phyloP scores from a whole-genome alignment of 2,113 vertebrate genomes.

The Aythya baeri region DNA sequence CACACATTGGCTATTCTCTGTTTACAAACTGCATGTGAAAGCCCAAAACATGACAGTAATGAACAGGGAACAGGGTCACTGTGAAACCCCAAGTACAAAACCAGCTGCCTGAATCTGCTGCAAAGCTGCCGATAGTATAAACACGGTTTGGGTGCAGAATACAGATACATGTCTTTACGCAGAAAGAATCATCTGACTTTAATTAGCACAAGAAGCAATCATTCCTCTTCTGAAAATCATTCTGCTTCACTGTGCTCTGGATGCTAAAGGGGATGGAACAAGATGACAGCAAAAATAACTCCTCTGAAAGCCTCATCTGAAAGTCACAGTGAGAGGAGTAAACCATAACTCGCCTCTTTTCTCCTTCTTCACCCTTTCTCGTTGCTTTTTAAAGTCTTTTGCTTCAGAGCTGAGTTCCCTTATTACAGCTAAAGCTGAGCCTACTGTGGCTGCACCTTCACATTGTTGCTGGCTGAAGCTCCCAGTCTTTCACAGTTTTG shows the following conservation, averaged over 20 bases:
- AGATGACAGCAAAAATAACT: background rate
- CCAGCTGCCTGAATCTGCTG: background rate
- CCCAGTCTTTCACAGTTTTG: constrained; percentile 37
- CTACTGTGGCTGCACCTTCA: background rate
- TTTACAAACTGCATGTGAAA: background rate
- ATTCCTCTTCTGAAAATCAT: background rate
- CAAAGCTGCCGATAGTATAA: background rate
- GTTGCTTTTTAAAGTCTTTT: background rate
- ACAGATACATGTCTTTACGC: background rate
- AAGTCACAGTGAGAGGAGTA: background rate
- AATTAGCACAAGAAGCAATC: background rate
- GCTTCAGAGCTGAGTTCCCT: background rate
- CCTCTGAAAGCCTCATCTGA: background rate
- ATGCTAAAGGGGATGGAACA: background rate
- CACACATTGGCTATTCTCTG: background rate
- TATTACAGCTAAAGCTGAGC: background rate
- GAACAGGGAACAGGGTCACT: background rate
- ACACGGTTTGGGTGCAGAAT: background rate
- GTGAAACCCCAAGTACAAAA: background rate
- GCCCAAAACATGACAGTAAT: background rate
- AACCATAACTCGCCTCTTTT: background rate
- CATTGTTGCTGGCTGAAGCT: constrained; percentile 34
- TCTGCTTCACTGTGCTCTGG: background rate
- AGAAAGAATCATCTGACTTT: background rate
- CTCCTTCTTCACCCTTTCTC: background rate